These are phyloP conservation scores for Australoheros facetus DNA, from an alignment of 2,797 vertebrate genomes.

Conservation along the genomic window DNA sequence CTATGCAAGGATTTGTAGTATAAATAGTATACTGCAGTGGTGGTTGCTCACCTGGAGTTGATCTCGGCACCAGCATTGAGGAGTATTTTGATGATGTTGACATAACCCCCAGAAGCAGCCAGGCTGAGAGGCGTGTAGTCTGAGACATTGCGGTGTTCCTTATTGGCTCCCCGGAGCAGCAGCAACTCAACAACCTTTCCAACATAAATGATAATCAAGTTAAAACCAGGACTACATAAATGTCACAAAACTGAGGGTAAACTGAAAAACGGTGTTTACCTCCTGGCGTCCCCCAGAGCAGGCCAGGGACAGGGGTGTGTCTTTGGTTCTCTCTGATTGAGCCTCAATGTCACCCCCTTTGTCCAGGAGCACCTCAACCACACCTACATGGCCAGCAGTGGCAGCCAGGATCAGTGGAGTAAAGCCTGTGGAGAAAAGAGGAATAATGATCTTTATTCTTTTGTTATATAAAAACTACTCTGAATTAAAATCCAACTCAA, in stretches of 20 bases:
- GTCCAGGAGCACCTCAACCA: conserved; percentile 97
- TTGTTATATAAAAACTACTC: not conserved
- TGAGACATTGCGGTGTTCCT: conserved; percentile 98
- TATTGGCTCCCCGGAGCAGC: conserved; percentile 96
- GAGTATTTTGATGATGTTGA: conserved; percentile 99
- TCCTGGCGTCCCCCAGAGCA: conserved; percentile 98
- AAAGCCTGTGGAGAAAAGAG: conserved; percentile 83
- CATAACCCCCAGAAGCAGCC: conserved; percentile 97
- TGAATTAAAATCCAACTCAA: not conserved
- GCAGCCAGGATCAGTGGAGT: conserved; percentile 98
- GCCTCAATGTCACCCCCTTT: conserved; percentile 99
- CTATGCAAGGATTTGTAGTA: not conserved
- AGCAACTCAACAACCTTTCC: conserved; percentile 95
- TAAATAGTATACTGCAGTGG: not conserved
- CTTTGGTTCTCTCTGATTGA: conserved; percentile 99
- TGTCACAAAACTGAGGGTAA: not conserved
- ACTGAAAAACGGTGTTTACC: conserved; percentile 70
- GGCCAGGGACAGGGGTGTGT: conserved; percentile 96
- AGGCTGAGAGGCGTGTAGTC: conserved; percentile 98
- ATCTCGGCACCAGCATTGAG: conserved; percentile 98
- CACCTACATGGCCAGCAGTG: conserved; percentile 97
- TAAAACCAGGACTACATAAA: not conserved
- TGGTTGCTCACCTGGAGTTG: conserved; percentile 89
- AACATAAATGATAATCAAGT: not conserved
- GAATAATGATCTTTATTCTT: not conserved